Base-by-base conservation (phyloP, 1,140 invertebrate species). In the Apis laboriosa region DNA sequence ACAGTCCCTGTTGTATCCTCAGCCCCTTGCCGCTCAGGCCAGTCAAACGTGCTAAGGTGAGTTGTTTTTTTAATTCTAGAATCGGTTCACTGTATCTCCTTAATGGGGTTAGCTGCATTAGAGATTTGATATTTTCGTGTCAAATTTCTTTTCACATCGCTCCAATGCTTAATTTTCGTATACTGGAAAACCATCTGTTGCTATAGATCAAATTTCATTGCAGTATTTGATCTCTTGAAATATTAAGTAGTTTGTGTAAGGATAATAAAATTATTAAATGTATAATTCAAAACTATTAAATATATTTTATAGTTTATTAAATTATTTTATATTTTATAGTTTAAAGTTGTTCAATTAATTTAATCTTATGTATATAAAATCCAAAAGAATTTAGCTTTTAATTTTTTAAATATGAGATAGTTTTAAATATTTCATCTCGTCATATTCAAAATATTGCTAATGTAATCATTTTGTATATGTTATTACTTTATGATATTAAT, bases 31-130 rank as follows among this genome's bases (percentile, higher is more conserved):
- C 91, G 80, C 81, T 91, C 70, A 92, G 88, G 85, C 92, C 92
- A 66, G 85, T 87, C 60, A 93, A 93, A 87, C 92, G 90, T 73
- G 77, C 90, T 34, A 94, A 94, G 92, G 93, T 94, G 82, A 93
- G 91, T 91, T 61, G 15, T 76, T 21, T 53, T 64, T 72, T 55
- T 53, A 19, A 49, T 15, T 77, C 21, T 17, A 13, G 15, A 21
- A 28, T 68, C 4, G 1, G 9, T 28, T 63, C 19, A 17, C 11
- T 66, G 12, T 19, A 56, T 24, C 12, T 21, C 56, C 12, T n/a
- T 17, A 24, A 17, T 24, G 43, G 7, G 19, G 9, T 34, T 55
- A 9, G 13, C n/a, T 0, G 12, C 3, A 15, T 9, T 17, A 63
- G 78, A 73, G 68, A 80, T 64, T 55, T 17, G 51, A 80, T 80